Base-by-base conservation (phyloP, 2,797 vertebrate species). In the Sarcoramphus papa region DNA sequence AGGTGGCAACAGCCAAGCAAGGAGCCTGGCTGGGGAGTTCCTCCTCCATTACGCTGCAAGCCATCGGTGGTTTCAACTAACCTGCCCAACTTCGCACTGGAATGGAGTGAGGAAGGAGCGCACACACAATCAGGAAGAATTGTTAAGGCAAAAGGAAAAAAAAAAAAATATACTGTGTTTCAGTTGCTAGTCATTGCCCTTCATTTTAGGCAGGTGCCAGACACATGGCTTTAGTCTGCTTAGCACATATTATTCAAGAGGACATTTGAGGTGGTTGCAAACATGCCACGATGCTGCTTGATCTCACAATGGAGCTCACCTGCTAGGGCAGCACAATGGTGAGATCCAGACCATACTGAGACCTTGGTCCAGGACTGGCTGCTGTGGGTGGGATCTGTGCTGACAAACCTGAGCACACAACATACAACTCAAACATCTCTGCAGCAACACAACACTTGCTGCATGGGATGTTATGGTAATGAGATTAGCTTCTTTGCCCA, bases 201-300 rank as follows among this genome's bases (percentile, higher is more conserved):
- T 50, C 25, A 10, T 14, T 31, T 12, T 43, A 53, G 51, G 51
- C 62, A 88, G 47, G 22, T n/a, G 33, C 41, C 69, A 89, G 45
- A 74, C 56, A 65, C 7, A 2, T 2, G 24, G 47, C 50, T 84
- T 74, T 22, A 62, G 65, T 37, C 60, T 40, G 19, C 63, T 43
- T 10, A 45, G n/a, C 15, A 23, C 9, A 2, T 14, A 68, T 7
- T 35, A 59, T 17, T 59, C 50, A 60, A 48, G 28, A 6, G 8
- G n/a, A 50, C 13, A 24, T 53, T 7, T 18, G 62, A 31, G 25
- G 31, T 59, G n/a, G 47, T 82, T 63, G 8, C 62, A 77, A 91
- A 47, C n/a, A 21, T 4, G 12, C 15, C 53, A 24, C 0, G 2
- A n/a, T 7, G 6, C 22, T 60, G 37, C 65, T 27, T 16, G 47